phyloP scores from a whole-genome alignment of 2,113 vertebrate genomes.

The Choloepus hoffmanni region DNA sequence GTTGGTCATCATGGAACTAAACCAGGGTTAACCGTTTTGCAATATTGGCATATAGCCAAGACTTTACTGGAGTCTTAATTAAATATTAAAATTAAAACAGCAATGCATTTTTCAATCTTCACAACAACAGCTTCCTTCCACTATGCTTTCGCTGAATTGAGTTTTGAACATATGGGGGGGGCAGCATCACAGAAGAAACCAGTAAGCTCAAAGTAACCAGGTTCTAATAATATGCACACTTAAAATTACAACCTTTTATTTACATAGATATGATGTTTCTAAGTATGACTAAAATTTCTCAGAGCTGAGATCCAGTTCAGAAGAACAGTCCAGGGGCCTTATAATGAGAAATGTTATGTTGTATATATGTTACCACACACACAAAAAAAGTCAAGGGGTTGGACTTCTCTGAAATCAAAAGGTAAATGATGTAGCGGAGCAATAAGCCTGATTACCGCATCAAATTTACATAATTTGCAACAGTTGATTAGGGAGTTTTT shows the following conservation, averaged over 20 bases:
- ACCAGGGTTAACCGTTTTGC: slow-evolving; percentile 22
- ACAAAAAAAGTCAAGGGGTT: not conserved
- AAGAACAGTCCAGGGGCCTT: not conserved
- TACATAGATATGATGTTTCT: not conserved
- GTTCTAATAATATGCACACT: not conserved
- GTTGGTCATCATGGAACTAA: not conserved
- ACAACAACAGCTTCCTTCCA: not conserved
- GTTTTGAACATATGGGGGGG: not conserved
- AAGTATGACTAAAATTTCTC: slow-evolving; percentile 1
- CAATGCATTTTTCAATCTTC: not conserved
- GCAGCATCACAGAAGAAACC: not conserved
- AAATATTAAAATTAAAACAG: slow-evolving; percentile 50
- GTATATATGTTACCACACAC: no score
- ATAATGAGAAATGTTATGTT: no score
- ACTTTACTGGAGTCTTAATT: not conserved
- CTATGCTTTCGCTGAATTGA: not conserved
- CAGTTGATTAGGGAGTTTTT: not conserved
- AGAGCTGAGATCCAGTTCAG: not conserved
- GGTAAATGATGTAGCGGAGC: not conserved
- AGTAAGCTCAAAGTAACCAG: not conserved
- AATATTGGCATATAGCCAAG: not conserved
- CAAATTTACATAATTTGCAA: slow-evolving; percentile 42
- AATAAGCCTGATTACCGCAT: slow-evolving; percentile 11
- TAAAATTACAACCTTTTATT: slow-evolving; percentile 1
- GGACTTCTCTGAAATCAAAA: slow-evolving; percentile 59